Base-by-base conservation (phyloP, 2,888 invertebrate genomes). In the Hirtodrosophila trivittata region DNA sequence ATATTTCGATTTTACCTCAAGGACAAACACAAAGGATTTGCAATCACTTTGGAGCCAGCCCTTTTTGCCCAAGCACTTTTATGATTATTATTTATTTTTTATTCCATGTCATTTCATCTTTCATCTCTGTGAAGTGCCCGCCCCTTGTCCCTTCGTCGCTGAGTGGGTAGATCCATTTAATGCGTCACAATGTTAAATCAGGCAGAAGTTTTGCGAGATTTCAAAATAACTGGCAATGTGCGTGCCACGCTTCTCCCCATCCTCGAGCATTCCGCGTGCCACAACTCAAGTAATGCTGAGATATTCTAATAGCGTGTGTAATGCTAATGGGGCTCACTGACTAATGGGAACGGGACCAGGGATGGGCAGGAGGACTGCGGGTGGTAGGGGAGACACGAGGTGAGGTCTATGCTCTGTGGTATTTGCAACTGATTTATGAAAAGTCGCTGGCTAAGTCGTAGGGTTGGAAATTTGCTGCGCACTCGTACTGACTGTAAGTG, bases 231-330 rank as follows among this genome's bases (percentile, higher is more conserved):
- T 74, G 32, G 38, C 51, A 56, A 50, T 71, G 76, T 75, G 75
- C 72, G 75, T 66, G 75, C 50, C 62, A 28, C 59, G 30, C 32
- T 58, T 45, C 32, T 21, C 30, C 21, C 2, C 16, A n/a, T 8
- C n/a, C 18, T 18, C 6, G n/a, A 9, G 58, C 51, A 33, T 49
- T 56, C 43, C 35, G 55, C 68, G 55, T 56, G 62, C 47, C 46
- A 38, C 65, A 54, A 39, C 73, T 54, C 46, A 66, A 71, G 77
- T 77, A 78, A 85, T 75, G 65, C 80, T 62, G 80, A 82, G 72
- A 82, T 85, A 85, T 78, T 78, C 80, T 75, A 82, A 82, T 82
- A 75, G 86, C 83, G 65, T 75, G 83, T 82, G 78, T 85, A 85
- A 85, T 82, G 82, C 82, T 85, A 82, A 78, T 78, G 75, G 76